Conservation (phyloP, 2,888 invertebrate species). For the Parelbella ahira region DNA sequence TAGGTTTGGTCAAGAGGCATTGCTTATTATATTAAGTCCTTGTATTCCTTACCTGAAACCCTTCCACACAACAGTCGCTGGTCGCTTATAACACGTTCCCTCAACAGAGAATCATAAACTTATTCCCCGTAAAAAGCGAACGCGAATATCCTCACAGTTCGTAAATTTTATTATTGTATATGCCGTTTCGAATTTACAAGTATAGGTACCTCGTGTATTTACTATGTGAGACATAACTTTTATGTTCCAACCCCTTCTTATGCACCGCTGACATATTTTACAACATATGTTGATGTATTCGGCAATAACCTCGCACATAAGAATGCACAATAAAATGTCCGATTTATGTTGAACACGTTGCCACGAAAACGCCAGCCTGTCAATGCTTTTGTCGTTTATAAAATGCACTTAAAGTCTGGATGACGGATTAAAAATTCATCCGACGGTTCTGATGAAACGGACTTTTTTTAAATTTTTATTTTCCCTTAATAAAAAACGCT, state of each 20-base stretch:
- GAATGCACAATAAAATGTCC: conserved; percentile 2
- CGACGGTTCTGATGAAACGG: conserved; percentile 12
- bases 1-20: too few species aligned
- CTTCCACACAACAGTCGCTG: conserved; percentile 15
- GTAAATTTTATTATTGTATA: conserved; percentile 74
- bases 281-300: conserved; percentile 45
- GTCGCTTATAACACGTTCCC: conserved; percentile 5
- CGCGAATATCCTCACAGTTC: conserved; percentile 67
- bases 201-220: conserved; percentile 15
- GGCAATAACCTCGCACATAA: background rate
- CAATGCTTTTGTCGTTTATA: conserved; percentile 21
- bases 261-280: conserved; percentile 50
- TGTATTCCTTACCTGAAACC: too few species aligned
- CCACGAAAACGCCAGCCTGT: too few species aligned
- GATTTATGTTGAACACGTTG: conserved; percentile 10
- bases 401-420: conserved; percentile 22
- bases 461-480: conserved; percentile 5
- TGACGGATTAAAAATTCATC: conserved; percentile 20
- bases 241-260: conserved; percentile 36
- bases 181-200: conserved; percentile 47
- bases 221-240: conserved; percentile 44
- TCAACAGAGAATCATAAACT: conserved; percentile 46
- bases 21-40: too few species aligned
- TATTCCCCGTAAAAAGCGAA: conserved; percentile 57
- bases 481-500: conserved; percentile 18